Conservation (phyloP, 2,797 vertebrate genomes). For the Erithacus rubecula region DNA sequence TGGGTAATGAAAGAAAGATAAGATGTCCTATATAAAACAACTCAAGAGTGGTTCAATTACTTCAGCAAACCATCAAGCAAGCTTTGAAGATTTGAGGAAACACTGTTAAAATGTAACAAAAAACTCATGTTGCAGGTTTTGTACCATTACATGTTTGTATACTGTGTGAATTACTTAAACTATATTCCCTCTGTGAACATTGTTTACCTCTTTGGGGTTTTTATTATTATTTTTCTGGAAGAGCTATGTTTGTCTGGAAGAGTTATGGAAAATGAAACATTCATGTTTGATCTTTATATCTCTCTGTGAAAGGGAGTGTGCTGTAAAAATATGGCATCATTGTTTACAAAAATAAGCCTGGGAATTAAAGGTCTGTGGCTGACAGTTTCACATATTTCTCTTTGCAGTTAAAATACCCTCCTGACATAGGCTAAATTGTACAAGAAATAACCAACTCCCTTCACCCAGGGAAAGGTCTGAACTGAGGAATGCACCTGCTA, state of each 20-base stretch:
- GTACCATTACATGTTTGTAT: constrained; percentile 76
- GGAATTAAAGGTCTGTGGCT: constrained; percentile 27
- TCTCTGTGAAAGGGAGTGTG: constrained; percentile 18
- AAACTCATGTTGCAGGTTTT: constrained; percentile 75
- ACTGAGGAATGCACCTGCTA: not conserved
- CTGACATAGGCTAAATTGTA: constrained; percentile 44
- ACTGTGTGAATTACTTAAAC: constrained; percentile 65
- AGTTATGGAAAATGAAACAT: constrained; percentile 46
- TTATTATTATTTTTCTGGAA: constrained; percentile 29
- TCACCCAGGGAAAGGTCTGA: constrained; percentile 11
- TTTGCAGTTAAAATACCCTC: constrained; percentile 32
- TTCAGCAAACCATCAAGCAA: constrained; percentile 80
- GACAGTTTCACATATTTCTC: constrained; percentile 46
- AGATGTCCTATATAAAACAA: constrained; percentile 85
- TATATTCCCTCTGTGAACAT: constrained; percentile 42
- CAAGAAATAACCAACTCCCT: constrained; percentile 36
- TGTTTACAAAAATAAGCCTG: constrained; percentile 62
- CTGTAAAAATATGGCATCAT: constrained; percentile 10
- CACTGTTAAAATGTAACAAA: constrained; percentile 79
- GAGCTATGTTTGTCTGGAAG: constrained; percentile 36
- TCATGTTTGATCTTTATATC: constrained; percentile 36
- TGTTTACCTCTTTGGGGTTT: constrained; percentile 65
- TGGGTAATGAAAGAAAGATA: constrained; percentile 83
- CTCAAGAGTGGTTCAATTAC: constrained; percentile 85
- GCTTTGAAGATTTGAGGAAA: constrained; percentile 84